phyloP scores from a whole-genome alignment of 2,888 invertebrate species.

The Mechanitis mazaeus region DNA sequence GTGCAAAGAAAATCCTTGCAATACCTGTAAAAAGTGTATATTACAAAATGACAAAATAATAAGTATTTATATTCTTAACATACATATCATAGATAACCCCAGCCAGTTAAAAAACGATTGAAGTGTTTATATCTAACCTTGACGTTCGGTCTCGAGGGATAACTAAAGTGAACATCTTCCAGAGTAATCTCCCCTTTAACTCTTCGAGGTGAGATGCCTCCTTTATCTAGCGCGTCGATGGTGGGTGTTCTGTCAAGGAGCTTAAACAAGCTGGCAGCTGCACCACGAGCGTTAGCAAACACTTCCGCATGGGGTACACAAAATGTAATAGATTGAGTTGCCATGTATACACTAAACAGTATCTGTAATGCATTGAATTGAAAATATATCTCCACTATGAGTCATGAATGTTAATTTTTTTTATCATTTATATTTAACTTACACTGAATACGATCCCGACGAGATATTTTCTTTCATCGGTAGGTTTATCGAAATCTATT shows the following conservation, averaged over 20 bases:
- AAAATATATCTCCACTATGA: not conserved
- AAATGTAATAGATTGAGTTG: conserved; percentile 85
- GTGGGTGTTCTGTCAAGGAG: conserved; percentile 82
- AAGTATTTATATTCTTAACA: too few relatives aligned
- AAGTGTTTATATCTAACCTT: conserved; percentile 57
- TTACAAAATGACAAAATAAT: not conserved
- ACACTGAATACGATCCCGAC: conserved; percentile 83
- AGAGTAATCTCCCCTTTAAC: conserved; percentile 82
- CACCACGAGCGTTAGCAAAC: conserved; percentile 83
- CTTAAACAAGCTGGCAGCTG: conserved; percentile 83
- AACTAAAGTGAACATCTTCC: conserved; percentile 83
- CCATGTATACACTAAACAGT: conserved; percentile 84
- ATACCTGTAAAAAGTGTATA: conserved; percentile 57
- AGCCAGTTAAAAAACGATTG: not conserved
- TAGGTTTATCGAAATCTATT: conserved; percentile 73
- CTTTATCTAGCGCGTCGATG: conserved; percentile 81
- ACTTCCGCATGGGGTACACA: conserved; percentile 85
- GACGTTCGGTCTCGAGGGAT: conserved; percentile 86
- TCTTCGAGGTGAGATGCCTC: conserved; percentile 77
- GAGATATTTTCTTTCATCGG: conserved; percentile 78
- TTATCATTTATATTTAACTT: conserved; percentile 39
- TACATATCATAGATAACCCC: too few relatives aligned
- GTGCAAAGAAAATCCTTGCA: conserved; percentile 80
- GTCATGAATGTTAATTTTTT: too few relatives aligned
- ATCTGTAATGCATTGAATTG: conserved; percentile 61